Evolutionary conservation across 1,140 invertebrate species (phyloP).

Genomic region (Tenebrio molitor): DNA sequence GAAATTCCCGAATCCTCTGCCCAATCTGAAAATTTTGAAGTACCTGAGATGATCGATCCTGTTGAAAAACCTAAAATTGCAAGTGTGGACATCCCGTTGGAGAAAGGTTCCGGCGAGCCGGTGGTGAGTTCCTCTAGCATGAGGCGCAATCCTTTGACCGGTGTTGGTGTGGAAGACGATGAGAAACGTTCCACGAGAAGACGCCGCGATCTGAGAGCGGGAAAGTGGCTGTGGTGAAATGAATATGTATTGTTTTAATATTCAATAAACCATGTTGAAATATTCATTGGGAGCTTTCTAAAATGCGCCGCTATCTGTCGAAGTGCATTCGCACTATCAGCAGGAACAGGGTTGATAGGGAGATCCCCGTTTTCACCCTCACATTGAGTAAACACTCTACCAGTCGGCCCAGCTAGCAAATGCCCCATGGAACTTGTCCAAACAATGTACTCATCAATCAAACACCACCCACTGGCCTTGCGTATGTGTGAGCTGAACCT

Average conservation of each 20-base stretch:
- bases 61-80: no score
- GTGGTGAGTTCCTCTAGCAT: conserved; percentile 50
- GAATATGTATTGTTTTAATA: conserved; percentile 1
- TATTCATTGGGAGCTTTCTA: conserved; percentile 4
- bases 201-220: not conserved
- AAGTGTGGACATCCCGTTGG: not conserved
- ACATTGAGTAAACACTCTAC: conserved; percentile 60
- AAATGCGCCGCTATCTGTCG: conserved; percentile 27
- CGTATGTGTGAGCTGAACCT: conserved; percentile 35
- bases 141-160: conserved; percentile 57
- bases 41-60: no score
- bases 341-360: conserved; percentile 34
- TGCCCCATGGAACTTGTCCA: conserved; percentile 59
- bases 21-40: no score
- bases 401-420: conserved; percentile 54
- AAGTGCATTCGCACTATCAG: conserved; percentile 42
- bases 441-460: conserved; percentile 64
- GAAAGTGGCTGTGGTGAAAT: conserved; percentile 55
- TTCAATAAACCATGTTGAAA: conserved; percentile 16
- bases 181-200: conserved; percentile 42
- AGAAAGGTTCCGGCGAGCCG: conserved; percentile 17
- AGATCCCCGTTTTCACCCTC: conserved; percentile 45
- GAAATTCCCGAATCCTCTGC: not conserved
- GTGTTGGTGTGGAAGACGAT: conserved; percentile 54
- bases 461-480: conserved; percentile 57